Conservation (phyloP, 2,888 invertebrate species). For the Cosmia trapezina region DNA sequence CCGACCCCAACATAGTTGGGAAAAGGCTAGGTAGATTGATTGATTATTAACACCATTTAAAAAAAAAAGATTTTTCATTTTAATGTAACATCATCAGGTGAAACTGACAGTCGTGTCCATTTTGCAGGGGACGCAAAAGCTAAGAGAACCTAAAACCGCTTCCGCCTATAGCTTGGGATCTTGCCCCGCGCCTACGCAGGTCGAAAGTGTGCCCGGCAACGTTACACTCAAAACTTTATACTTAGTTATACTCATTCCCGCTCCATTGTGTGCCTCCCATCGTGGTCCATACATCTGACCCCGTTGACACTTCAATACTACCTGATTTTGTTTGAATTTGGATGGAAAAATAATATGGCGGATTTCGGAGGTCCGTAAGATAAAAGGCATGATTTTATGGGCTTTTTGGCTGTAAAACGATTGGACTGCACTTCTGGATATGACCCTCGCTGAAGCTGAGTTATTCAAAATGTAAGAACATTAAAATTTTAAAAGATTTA, state of each 20-base stretch:
- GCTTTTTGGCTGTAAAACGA: not conserved
- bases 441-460: not conserved
- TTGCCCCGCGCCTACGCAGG: constrained; percentile 75
- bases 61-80: not conserved
- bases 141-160: constrained; percentile 34
- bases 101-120: not conserved
- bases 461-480: not conserved
- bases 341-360: constrained; percentile 12
- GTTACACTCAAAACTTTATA: constrained; percentile 62
- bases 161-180: constrained; percentile 43
- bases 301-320: constrained; percentile 71
- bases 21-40: too few relatives aligned
- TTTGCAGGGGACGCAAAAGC: not conserved
- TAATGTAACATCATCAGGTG: not conserved
- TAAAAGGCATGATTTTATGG: constrained; percentile 9
- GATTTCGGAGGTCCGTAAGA: not conserved
- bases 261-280: constrained; percentile 61
- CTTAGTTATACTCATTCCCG: constrained; percentile 66
- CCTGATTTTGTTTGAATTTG: constrained; percentile 57
- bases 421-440: not conserved
- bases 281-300: constrained; percentile 61
- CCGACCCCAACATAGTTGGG: too few relatives aligned
- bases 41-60: not conserved
- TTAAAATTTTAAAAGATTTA: constrained; percentile 2
- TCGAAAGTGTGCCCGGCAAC: constrained; percentile 73